Percentiles rank a stretch among this genome's conserved stretches.
Evolutionary conservation across 2,797 vertebrate species (phyloP).

Genomic region (Antennarius maculatus): DNA sequence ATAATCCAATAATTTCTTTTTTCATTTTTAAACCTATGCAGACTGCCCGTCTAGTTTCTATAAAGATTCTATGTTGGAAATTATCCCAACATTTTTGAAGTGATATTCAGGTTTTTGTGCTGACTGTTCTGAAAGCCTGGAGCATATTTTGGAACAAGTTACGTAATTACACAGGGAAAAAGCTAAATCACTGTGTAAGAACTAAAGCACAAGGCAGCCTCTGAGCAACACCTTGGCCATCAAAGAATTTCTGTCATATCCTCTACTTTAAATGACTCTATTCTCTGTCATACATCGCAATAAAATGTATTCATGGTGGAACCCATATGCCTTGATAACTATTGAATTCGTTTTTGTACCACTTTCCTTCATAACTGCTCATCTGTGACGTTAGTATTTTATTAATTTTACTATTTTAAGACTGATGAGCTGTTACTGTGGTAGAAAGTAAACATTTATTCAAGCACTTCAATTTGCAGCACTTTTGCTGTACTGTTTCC

Average conservation of each 20-base stretch:
- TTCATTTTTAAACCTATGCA: too few species aligned
- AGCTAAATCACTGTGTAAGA: neutral
- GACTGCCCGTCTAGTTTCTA: constrained; percentile 2
- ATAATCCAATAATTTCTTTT: too few species aligned
- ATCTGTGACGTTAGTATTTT: neutral
- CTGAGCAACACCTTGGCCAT: neutral
- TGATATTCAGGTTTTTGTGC: constrained; percentile 11
- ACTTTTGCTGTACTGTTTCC: neutral
- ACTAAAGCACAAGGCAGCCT: constrained; percentile 2
- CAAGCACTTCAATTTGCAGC: neutral
- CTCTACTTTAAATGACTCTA: constrained; percentile 2
- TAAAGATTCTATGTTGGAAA: constrained; percentile 50
- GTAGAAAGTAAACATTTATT: neutral
- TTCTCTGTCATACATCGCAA: neutral
- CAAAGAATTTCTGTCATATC: neutral
- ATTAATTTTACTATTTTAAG: neutral
- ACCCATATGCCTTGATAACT: neutral
- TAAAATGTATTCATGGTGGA: neutral
- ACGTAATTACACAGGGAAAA: constrained; percentile 1
- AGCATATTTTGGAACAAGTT: constrained; percentile 19
- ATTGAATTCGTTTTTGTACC: neutral
- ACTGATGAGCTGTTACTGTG: neutral
- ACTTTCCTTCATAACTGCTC: neutral
- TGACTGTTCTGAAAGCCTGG: constrained; percentile 7
- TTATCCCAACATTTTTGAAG: constrained; percentile 17